phyloP scores from a whole-genome alignment of 2,113 vertebrate genomes.

The Centropus unirufus region DNA sequence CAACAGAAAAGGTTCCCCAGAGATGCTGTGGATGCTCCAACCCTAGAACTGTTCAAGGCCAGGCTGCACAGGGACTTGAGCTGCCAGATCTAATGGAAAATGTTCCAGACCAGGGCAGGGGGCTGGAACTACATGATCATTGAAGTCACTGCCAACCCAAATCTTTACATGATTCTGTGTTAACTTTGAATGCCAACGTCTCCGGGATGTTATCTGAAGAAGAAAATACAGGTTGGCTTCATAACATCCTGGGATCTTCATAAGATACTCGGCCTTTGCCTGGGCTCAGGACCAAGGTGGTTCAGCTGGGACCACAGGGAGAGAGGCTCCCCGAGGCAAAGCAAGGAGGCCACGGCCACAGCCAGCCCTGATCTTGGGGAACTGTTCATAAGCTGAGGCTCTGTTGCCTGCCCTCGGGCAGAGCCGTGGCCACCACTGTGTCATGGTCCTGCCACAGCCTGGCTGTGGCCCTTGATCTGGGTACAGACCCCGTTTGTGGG shows the following conservation, averaged over 20 bases:
- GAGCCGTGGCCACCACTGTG: fast-evolving
- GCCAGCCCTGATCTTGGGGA: neutral
- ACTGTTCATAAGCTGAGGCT: neutral
- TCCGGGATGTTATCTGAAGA: neutral
- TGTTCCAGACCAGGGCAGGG: no score
- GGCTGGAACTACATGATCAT: no score
- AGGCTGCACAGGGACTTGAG: no score
- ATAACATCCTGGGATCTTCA: neutral
- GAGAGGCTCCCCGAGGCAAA: neutral
- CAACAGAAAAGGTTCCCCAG: no score
- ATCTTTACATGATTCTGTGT: no score
- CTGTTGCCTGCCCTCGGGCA: neutral
- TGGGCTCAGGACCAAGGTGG: neutral
- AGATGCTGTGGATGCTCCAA: no score
- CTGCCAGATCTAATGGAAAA: no score
- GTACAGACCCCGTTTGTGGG: fast-evolving
- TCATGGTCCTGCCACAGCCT: neutral
- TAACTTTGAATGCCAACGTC: neutral
- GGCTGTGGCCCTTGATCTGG: neutral
- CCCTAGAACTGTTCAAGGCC: no score
- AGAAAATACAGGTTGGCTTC: neutral
- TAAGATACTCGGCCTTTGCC: neutral
- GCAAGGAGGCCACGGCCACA: neutral
- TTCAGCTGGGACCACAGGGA: neutral
- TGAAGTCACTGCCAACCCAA: no score